A percentile compares a stretch with the other conserved stretches of the same genome.
Conservation (phyloP, 2,888 invertebrate genomes). For the Dicycla oo region DNA sequence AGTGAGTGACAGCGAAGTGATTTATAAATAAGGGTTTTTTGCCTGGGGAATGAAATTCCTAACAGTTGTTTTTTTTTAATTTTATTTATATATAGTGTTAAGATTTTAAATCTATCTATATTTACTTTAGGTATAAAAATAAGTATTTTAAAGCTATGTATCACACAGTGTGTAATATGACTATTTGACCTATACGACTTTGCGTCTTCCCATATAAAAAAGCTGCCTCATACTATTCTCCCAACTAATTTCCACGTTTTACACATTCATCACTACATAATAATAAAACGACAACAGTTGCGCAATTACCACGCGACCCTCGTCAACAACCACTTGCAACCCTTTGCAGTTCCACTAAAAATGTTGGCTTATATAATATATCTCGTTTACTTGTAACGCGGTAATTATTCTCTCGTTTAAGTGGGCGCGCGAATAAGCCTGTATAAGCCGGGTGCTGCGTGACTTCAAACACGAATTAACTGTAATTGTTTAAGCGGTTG, state of each 20-base stretch:
- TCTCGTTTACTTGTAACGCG: conserved; percentile 45
- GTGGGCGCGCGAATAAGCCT: conserved; percentile 55
- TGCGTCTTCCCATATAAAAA: background rate
- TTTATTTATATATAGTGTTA: background rate
- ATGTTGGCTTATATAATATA: conserved; percentile 46
- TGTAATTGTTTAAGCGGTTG: conserved; percentile 59
- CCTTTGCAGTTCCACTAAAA: conserved; percentile 48
- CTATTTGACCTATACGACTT: no score
- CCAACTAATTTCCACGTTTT: conserved; percentile 20
- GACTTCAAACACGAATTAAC: conserved; percentile 64
- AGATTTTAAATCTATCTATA: background rate
- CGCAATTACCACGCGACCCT: conserved; percentile 53
- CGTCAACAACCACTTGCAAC: conserved; percentile 48
- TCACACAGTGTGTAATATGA: background rate
- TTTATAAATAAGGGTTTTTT: background rate
- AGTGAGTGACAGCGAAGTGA: conserved; percentile 13
- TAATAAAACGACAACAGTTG: conserved; percentile 55
- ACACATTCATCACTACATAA: conserved; percentile 48
- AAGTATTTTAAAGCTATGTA: background rate
- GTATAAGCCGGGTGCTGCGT: conserved; percentile 50
- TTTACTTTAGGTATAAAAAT: background rate
- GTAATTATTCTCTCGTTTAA: conserved; percentile 59
- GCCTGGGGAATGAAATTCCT: background rate
- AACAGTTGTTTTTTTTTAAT: background rate
- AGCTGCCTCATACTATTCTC: no score